These are phyloP conservation scores for Sminthurinus aureus DNA, from an alignment of 2,888 invertebrate genomes.

Conservation along the genomic window DNA sequence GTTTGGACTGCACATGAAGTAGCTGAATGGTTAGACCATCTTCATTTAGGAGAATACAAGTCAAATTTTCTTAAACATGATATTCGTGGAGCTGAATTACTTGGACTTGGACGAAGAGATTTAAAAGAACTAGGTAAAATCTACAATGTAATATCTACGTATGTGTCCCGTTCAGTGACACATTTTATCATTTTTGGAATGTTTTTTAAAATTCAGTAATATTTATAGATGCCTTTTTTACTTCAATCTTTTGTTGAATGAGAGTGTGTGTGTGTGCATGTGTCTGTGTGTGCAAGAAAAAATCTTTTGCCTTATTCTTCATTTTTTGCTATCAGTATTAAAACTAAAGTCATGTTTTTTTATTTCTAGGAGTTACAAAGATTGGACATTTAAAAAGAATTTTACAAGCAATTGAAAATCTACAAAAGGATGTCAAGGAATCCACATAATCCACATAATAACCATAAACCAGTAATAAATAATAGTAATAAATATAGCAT, in stretches of 20 bases:
- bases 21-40: conserved; percentile 85
- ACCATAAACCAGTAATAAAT: too few relatives aligned
- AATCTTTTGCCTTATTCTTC: too few relatives aligned
- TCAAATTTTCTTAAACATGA: conserved; percentile 92
- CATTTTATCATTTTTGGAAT: too few relatives aligned
- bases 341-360: neutral
- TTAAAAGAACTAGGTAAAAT: conserved; percentile 74
- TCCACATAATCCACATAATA: neutral
- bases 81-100: conserved; percentile 87
- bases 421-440: conserved; percentile 62
- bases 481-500: too few relatives aligned
- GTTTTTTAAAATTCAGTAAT: too few relatives aligned
- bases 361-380: conserved; percentile 80
- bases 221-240: too few relatives aligned
- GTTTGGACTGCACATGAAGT: conserved; percentile 90
- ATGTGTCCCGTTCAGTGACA: too few relatives aligned
- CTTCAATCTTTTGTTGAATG: too few relatives aligned
- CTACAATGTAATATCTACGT: too few relatives aligned
- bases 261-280: too few relatives aligned
- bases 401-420: conserved; percentile 88
- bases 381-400: conserved; percentile 96
- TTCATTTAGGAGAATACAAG: conserved; percentile 88
- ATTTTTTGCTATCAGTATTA: too few relatives aligned
- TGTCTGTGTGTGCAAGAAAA: too few relatives aligned
- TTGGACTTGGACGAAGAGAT: conserved; percentile 85